Evolutionary conservation across 2,888 invertebrate genomes (phyloP).

Genomic region (Meiosimyza decipiens): DNA sequence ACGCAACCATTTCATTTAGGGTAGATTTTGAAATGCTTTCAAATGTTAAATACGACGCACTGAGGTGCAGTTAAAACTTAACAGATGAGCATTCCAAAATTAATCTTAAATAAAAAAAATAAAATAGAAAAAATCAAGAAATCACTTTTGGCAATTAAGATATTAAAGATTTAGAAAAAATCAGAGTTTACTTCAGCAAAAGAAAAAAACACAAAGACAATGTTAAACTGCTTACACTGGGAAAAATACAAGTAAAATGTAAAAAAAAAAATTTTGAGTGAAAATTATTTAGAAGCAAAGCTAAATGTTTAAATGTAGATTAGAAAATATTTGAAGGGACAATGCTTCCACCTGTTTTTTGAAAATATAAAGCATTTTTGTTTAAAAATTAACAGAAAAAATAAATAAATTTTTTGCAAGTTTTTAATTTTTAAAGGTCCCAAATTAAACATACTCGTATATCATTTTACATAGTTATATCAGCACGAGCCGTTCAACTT

Average conservation of each 20-base stretch:
- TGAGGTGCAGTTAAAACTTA: too few relatives aligned
- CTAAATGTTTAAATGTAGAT: slow-evolving; percentile 29
- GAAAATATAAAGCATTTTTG: slow-evolving; percentile 5
- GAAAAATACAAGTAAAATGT: slow-evolving; percentile 12
- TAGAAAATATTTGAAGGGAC: slow-evolving; percentile 2
- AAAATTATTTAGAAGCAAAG: slow-evolving; percentile 25
- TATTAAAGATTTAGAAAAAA: neutral
- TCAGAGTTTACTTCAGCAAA: slow-evolving; percentile 6
- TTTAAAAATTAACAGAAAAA: slow-evolving; percentile 3
- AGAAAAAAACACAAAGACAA: slow-evolving; percentile 2
- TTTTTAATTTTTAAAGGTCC: too few relatives aligned
- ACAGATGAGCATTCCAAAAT: too few relatives aligned
- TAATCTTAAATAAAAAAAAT: too few relatives aligned
- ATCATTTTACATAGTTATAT: too few relatives aligned
- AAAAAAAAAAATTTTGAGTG: slow-evolving; percentile 19
- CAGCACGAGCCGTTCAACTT: too few relatives aligned
- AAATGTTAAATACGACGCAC: too few relatives aligned
- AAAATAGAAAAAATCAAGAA: too few relatives aligned
- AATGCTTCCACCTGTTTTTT: neutral
- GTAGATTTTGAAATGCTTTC: too few relatives aligned
- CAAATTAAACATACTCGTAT: too few relatives aligned
- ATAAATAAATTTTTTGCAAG: neutral
- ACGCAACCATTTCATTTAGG: too few relatives aligned
- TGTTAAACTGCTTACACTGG: neutral
- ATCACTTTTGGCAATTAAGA: slow-evolving; percentile 8